A percentile compares a stretch with the other conserved stretches of the same genome.
Evolutionary conservation across 2,888 invertebrate genomes (phyloP).

Genomic region (Eristalinus sepulchralis): DNA sequence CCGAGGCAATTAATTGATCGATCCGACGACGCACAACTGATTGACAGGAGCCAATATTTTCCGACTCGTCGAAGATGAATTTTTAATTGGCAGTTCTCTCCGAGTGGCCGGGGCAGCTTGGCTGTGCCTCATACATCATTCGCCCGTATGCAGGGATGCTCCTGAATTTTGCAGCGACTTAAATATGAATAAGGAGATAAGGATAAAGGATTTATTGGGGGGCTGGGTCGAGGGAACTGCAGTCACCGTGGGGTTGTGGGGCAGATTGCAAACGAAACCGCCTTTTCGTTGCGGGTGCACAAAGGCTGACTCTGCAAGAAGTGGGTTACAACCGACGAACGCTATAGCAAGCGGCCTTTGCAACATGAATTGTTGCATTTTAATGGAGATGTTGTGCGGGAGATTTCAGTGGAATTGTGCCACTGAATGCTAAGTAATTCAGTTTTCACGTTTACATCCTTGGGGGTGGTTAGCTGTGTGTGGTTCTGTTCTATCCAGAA

Average conservation of each 20-base stretch:
- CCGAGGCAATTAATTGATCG: not conserved
- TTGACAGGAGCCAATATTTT: not conserved
- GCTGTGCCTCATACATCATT: not conserved
- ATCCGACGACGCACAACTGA: not conserved
- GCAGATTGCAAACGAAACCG: too few relatives aligned
- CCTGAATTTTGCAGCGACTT: not conserved
- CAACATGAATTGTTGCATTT: not conserved
- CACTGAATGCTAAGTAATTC: too few relatives aligned
- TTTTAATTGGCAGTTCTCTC: not conserved
- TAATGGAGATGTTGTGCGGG: not conserved
- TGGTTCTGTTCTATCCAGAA: too few relatives aligned
- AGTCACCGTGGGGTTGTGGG: not conserved
- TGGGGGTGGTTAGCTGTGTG: too few relatives aligned
- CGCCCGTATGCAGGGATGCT: not conserved
- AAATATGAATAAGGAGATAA: not conserved
- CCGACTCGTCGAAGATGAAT: not conserved
- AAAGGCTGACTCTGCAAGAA: too few relatives aligned
- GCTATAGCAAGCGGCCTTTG: too few relatives aligned
- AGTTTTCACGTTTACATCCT: too few relatives aligned
- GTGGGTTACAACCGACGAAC: too few relatives aligned
- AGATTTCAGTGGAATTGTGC: too few relatives aligned
- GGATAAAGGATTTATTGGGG: conserved; percentile 7
- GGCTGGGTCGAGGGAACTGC: not conserved
- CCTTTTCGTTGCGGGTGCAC: not conserved
- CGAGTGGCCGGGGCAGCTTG: not conserved